Conservation (phyloP, 2,888 invertebrate species). For the Ferrisia virgata region DNA sequence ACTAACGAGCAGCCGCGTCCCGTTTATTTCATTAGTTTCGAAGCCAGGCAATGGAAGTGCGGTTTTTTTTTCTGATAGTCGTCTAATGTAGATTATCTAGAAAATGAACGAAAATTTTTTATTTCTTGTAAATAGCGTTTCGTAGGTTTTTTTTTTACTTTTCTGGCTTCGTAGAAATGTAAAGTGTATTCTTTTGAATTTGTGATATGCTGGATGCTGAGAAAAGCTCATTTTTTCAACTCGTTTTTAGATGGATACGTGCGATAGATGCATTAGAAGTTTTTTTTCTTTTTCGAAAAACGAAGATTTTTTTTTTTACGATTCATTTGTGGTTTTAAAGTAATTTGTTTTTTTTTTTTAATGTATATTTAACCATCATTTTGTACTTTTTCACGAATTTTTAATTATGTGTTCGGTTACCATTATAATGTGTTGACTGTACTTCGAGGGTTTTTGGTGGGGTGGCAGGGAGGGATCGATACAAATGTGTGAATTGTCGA, state of each 20-base stretch:
- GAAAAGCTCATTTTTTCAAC: not conserved
- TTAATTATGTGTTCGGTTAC: slow-evolving; percentile 27
- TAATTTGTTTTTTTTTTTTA: not conserved
- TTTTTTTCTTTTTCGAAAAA: not conserved
- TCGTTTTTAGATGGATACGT: not conserved
- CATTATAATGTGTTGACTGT: not conserved
- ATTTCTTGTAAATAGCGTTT: not conserved
- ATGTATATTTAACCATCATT: not conserved
- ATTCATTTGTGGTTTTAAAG: not conserved
- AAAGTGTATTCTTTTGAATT: not conserved
- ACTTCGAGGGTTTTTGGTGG: not conserved
- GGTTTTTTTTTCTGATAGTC: not conserved
- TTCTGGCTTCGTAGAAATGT: not conserved
- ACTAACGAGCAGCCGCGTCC: not conserved
- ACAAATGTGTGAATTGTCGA: not conserved
- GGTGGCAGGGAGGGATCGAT: not conserved
- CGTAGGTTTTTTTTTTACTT: not conserved
- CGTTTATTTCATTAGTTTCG: not conserved
- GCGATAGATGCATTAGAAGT: not conserved
- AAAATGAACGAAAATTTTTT: not conserved
- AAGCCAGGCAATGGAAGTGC: not conserved
- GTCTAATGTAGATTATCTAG: not conserved
- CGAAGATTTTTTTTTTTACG: not conserved
- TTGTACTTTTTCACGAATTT: slow-evolving; percentile 18
- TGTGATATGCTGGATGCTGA: not conserved